These are phyloP conservation scores for Solen grandis DNA, from an alignment of 1,140 invertebrate species.

Conservation along the genomic window DNA sequence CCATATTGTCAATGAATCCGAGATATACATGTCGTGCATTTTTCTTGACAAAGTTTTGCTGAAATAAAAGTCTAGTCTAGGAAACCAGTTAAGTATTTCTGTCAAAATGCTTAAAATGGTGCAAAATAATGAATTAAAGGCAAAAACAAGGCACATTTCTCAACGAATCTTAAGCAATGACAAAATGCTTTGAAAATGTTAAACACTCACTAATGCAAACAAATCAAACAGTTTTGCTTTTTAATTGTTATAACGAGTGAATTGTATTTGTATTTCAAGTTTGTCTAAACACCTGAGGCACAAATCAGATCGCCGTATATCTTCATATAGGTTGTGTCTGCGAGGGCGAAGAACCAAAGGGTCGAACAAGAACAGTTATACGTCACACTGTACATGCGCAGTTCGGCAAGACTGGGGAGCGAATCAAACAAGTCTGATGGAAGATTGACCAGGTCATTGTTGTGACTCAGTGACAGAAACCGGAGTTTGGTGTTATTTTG, in stretches of 20 bases:
- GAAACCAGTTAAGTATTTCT: not conserved
- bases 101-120: not conserved
- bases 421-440: slow-evolving; percentile 11
- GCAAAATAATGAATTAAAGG: not conserved
- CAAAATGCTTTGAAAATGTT: not conserved
- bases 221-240: not conserved
- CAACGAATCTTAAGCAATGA: not conserved
- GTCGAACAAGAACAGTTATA: slow-evolving; percentile 15
- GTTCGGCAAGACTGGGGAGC: slow-evolving; percentile 20
- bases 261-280: not conserved
- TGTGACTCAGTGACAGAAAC: slow-evolving; percentile 28
- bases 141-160: not conserved
- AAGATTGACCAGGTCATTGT: slow-evolving; percentile 5
- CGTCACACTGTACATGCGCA: slow-evolving; percentile 17
- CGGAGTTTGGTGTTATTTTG: slow-evolving; percentile 11
- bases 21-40: not conserved
- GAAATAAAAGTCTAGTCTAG: not conserved
- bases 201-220: not conserved
- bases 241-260: not conserved
- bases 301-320: slow-evolving; percentile 36
- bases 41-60: not conserved
- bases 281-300: not conserved
- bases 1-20: no score
- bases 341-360: slow-evolving; percentile 20
- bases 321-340: slow-evolving; percentile 17